These are phyloP conservation scores for Agrilus cyanescens DNA, from an alignment of 2,888 invertebrate species.

Conservation along the genomic window DNA sequence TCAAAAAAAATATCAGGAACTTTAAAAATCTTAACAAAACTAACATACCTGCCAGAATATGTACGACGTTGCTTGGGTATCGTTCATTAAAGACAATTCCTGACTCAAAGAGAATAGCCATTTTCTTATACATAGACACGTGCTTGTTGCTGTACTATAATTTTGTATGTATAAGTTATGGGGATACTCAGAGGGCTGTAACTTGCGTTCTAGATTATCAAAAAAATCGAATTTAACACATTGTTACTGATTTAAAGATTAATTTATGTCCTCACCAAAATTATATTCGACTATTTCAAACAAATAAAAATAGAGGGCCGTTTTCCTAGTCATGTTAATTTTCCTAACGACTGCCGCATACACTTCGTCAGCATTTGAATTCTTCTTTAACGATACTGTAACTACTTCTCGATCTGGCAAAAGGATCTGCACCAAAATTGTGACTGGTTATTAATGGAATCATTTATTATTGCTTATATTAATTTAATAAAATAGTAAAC, in stretches of 20 bases:
- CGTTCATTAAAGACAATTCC: constrained; percentile 51
- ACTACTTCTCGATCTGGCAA: constrained; percentile 86
- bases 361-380: constrained; percentile 82
- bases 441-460: too few relatives aligned
- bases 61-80: constrained; percentile 66
- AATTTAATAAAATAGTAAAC: too few relatives aligned
- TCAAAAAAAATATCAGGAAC: too few relatives aligned
- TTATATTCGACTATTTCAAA: constrained; percentile 92
- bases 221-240: constrained; percentile 2
- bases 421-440: constrained; percentile 42
- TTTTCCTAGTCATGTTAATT: constrained; percentile 67
- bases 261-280: constrained; percentile 52
- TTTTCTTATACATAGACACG: constrained; percentile 79
- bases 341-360: constrained; percentile 78
- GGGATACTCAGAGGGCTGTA: constrained; percentile 88
- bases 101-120: constrained; percentile 74
- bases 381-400: constrained; percentile 78
- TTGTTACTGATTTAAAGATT: neutral
- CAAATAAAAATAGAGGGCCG: constrained; percentile 81
- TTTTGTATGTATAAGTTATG: constrained; percentile 98
- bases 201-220: constrained; percentile 69
- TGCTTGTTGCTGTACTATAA: constrained; percentile 94
- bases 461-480: too few relatives aligned
- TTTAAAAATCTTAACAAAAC: constrained; percentile 12
- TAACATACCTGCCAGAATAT: constrained; percentile 69